Evolutionary conservation across 2,888 invertebrate species (phyloP).

Genomic region (Drosophila anomalata): DNA sequence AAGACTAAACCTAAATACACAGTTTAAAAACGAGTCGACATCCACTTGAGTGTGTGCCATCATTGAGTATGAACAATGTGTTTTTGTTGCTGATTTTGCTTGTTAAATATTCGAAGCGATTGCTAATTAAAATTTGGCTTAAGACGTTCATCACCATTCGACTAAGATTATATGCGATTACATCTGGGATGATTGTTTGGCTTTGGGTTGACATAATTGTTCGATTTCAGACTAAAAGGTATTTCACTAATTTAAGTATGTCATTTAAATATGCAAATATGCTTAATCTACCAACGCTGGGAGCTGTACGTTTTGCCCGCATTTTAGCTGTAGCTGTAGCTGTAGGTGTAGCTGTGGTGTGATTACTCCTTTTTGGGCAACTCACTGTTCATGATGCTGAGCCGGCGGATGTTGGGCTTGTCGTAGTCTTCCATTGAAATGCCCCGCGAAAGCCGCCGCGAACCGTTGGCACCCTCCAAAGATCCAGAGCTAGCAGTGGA

Average conservation of each 20-base stretch:
- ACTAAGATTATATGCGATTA: constrained; percentile 49
- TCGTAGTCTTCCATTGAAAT: constrained; percentile 94
- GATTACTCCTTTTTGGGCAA: constrained; percentile 86
- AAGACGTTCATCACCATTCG: constrained; percentile 40
- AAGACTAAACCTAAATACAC: constrained; percentile 51
- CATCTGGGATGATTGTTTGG: constrained; percentile 61
- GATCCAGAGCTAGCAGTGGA: constrained; percentile 86
- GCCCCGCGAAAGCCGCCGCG: constrained; percentile 85
- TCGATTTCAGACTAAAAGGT: constrained; percentile 42
- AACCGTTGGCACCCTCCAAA: constrained; percentile 83
- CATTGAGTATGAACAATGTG: constrained; percentile 8
- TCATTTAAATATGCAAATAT: constrained; percentile 59
- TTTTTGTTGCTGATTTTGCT: constrained; percentile 16
- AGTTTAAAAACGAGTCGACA: constrained; percentile 13
- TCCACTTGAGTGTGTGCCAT: not conserved
- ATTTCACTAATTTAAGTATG: constrained; percentile 51
- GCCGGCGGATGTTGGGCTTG: constrained; percentile 90
- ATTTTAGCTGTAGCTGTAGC: constrained; percentile 30
- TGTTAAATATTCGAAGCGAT: constrained; percentile 37
- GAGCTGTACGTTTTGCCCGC: constrained; percentile 23
- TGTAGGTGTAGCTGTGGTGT: constrained; percentile 12
- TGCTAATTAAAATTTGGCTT: constrained; percentile 58
- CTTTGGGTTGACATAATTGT: constrained; percentile 52
- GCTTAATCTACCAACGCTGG: constrained; percentile 41
- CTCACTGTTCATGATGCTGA: constrained; percentile 86